These are phyloP conservation scores for Mirza zaza DNA, from an alignment of 2,113 vertebrate species.

Conservation along the genomic window DNA sequence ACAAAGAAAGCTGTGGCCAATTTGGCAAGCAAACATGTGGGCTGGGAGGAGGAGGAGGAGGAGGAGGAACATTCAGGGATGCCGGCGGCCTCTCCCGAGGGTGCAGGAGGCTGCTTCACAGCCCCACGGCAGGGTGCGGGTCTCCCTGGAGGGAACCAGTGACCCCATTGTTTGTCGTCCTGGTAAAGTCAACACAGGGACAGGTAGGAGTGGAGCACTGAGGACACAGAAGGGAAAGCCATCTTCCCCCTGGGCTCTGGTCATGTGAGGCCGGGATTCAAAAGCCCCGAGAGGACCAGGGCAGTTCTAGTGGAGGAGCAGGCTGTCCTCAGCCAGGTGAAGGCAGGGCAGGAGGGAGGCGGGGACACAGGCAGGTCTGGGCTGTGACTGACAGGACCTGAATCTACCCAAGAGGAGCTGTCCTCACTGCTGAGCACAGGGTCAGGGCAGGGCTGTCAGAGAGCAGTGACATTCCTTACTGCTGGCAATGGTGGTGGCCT, in stretches of 20 bases:
- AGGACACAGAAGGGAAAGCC: background rate
- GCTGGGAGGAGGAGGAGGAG: background rate
- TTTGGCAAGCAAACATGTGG: background rate
- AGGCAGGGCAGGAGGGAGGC: background rate
- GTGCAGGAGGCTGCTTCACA: background rate
- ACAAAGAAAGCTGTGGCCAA: background rate
- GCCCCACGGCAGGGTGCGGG: background rate
- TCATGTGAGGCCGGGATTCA: rapidly evolving
- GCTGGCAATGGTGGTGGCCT: rapidly evolving
- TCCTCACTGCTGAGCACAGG: background rate
- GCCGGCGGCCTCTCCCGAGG: background rate
- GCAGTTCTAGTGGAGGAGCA: rapidly evolving
- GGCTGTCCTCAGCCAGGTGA: background rate
- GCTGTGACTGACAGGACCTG: background rate
- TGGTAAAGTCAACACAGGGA: too few species aligned
- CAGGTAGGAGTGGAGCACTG: background rate
- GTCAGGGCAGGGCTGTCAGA: rapidly evolving
- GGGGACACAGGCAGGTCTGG: background rate
- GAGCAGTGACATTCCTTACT: background rate
- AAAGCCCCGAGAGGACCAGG: background rate
- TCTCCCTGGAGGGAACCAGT: background rate
- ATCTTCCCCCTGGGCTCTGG: background rate
- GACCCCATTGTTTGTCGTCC: background rate
- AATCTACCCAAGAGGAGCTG: background rate
- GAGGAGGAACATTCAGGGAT: background rate